A percentile compares a stretch with the other conserved stretches of the same genome.
Conservation (phyloP, 2,888 invertebrate genomes). For the Tenodera sinensis region DNA sequence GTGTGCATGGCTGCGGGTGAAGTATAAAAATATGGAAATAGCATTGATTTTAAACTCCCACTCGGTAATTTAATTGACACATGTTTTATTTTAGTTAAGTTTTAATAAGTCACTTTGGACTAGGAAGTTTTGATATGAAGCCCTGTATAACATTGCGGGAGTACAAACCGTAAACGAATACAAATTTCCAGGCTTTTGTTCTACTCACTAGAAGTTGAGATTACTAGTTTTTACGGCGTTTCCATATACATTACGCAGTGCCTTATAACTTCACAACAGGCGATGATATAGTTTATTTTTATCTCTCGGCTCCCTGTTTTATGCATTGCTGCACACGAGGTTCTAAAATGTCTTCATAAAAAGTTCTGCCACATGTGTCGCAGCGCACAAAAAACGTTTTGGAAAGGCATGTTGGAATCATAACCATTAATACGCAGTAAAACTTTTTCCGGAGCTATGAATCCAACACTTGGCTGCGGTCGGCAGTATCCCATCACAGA, state of each 20-base stretch:
- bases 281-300: neutral
- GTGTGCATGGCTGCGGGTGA: too few relatives aligned
- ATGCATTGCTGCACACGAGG: neutral
- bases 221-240: neutral
- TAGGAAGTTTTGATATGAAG: too few relatives aligned
- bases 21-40: too few relatives aligned
- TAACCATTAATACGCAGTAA: neutral
- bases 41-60: too few relatives aligned
- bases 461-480: neutral
- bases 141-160: too few relatives aligned
- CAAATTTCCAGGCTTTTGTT: too few relatives aligned
- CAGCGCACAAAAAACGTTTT: neutral
- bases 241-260: neutral
- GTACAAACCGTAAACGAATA: too few relatives aligned
- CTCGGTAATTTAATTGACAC: too few relatives aligned
- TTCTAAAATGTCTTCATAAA: neutral
- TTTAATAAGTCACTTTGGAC: too few relatives aligned
- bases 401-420: neutral
- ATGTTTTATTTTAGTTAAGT: too few relatives aligned
- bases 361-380: neutral
- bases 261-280: neutral
- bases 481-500: too few relatives aligned
- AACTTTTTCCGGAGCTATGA: neutral
- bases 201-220: neutral
- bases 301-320: neutral